Conservation (phyloP, 2,797 vertebrate genomes). For the Nasua narica region DNA sequence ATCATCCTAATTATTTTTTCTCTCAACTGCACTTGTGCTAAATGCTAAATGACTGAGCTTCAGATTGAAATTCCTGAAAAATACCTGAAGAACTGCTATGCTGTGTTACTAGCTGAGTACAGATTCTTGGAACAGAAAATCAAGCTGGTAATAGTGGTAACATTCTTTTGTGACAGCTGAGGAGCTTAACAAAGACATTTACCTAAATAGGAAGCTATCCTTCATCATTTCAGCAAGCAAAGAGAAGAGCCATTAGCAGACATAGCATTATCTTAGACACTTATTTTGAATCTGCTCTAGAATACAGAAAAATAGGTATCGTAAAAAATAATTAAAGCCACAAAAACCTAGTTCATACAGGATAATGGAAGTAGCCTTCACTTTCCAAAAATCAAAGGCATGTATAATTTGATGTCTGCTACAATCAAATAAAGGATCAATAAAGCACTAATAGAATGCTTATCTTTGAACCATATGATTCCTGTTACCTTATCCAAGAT, state of each 20-base stretch:
- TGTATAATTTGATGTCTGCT: background rate
- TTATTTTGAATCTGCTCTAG: background rate
- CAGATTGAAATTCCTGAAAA: constrained; percentile 11
- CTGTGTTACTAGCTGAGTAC: background rate
- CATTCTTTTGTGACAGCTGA: background rate
- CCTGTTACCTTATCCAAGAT: background rate
- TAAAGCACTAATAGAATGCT: background rate
- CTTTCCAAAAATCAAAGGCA: background rate
- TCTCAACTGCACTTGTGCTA: background rate
- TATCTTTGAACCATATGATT: background rate
- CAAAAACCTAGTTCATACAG: background rate
- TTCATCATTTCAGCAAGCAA: background rate
- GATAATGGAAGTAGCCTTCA: background rate
- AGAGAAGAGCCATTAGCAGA: background rate
- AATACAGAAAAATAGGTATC: background rate
- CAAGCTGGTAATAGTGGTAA: background rate
- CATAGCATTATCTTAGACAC: background rate
- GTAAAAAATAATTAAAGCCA: background rate
- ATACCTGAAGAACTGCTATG: background rate
- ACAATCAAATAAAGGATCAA: background rate
- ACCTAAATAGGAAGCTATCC: background rate
- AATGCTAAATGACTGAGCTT: background rate
- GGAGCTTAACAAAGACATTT: background rate
- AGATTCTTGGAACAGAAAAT: background rate
- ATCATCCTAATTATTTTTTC: background rate